Conservation (phyloP, 2,797 vertebrate genomes). For the Miichthys miiuy region DNA sequence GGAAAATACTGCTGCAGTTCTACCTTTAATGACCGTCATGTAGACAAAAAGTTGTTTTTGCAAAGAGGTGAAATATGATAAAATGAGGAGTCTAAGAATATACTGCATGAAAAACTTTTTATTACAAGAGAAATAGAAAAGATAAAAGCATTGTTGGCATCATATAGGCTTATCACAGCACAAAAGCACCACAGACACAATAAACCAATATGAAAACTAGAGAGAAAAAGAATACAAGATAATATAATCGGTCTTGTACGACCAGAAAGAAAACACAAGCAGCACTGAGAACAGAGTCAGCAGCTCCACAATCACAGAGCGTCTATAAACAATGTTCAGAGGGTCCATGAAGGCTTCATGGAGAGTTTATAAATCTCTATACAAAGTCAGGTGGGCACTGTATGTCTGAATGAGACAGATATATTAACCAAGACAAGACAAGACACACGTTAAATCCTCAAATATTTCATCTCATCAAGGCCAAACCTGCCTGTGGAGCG, state of each 20-base stretch:
- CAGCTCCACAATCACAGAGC: slow-evolving; percentile 75
- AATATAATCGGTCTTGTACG: slow-evolving; percentile 53
- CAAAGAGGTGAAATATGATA: slow-evolving; percentile 11
- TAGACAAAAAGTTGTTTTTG: background rate
- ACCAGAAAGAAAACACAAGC: slow-evolving; percentile 64
- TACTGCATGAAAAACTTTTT: slow-evolving; percentile 80
- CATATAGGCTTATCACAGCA: slow-evolving; percentile 77
- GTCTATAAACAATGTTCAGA: slow-evolving; percentile 66
- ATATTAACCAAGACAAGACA: slow-evolving; percentile 54
- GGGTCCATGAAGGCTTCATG: slow-evolving; percentile 49
- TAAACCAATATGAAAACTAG: slow-evolving; percentile 51
- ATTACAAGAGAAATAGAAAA: slow-evolving; percentile 85
- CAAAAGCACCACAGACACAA: slow-evolving; percentile 78
- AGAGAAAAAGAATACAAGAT: slow-evolving; percentile 49
- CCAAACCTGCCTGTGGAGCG: slow-evolving; percentile 15
- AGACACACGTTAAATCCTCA: slow-evolving; percentile 41
- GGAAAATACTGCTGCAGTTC: background rate
- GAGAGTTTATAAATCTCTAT: slow-evolving; percentile 60
- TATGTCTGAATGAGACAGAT: slow-evolving; percentile 55
- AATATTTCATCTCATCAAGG: slow-evolving; percentile 16
- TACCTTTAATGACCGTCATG: background rate
- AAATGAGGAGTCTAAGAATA: slow-evolving; percentile 41
- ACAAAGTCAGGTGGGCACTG: slow-evolving; percentile 58
- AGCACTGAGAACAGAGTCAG: slow-evolving; percentile 70
- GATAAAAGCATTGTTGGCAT: slow-evolving; percentile 82